phyloP scores from a whole-genome alignment of 2,797 vertebrate genomes.

The Halcyon smyrnensis region DNA sequence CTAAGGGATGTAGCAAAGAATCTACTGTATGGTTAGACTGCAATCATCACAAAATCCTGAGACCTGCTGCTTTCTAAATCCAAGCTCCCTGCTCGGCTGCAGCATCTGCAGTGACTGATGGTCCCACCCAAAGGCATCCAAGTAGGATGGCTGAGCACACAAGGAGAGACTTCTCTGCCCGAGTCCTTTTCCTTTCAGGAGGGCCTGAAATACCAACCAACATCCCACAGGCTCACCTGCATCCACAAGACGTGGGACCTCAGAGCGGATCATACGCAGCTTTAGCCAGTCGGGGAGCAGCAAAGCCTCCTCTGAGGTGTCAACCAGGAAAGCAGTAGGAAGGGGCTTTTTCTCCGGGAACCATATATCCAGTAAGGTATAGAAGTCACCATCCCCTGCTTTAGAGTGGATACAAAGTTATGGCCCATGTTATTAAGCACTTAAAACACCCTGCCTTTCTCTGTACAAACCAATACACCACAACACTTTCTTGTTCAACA shows the following conservation, averaged over 20 bases:
- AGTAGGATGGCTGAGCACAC: background rate
- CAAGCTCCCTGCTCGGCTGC: background rate
- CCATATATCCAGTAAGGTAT: conserved; percentile 92
- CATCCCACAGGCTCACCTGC: conserved; percentile 81
- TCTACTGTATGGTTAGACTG: background rate
- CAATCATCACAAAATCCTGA: background rate
- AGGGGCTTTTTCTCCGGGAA: conserved; percentile 97
- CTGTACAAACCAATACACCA: background rate
- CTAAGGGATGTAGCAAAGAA: background rate
- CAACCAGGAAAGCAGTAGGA: conserved; percentile 96
- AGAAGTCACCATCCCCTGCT: conserved; percentile 90
- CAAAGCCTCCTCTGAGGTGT: conserved; percentile 96
- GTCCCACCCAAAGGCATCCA: background rate
- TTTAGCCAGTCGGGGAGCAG: conserved; percentile 97
- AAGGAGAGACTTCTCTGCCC: background rate
- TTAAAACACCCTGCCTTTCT: background rate
- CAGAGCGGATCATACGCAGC: conserved; percentile 96
- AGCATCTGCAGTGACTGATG: background rate
- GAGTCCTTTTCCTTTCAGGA: background rate
- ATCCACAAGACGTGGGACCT: conserved; percentile 93
- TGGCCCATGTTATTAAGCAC: background rate
- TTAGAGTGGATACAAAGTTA: background rate
- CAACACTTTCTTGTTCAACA: background rate
- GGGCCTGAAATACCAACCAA: background rate
- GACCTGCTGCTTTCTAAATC: background rate